Conservation (phyloP, 1,140 invertebrate species). For the Listronotus bonariensis region DNA sequence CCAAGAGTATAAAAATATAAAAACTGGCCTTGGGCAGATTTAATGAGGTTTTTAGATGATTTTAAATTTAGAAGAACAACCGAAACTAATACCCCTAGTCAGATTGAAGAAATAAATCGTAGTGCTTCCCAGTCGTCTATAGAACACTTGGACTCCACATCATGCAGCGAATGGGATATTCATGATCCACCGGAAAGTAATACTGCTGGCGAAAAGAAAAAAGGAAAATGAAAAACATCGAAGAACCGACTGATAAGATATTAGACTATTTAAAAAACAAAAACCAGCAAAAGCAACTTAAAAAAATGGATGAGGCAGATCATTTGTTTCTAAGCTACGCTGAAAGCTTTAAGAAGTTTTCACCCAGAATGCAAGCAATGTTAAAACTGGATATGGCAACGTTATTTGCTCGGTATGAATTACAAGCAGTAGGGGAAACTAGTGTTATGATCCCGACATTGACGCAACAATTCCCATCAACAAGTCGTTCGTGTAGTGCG, state of each 20-base stretch:
- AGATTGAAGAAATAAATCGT: constrained; percentile 11
- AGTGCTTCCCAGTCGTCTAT: not conserved
- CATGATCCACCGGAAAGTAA: constrained; percentile 10
- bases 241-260: not conserved
- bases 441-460: too few relatives aligned
- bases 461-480: too few relatives aligned
- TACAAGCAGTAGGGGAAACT: constrained; percentile 9
- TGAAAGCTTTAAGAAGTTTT: too few relatives aligned
- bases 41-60: constrained; percentile 5
- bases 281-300: too few relatives aligned
- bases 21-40: constrained; percentile 10
- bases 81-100: constrained; percentile 6
- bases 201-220: not conserved
- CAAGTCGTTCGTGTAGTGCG: too few relatives aligned
- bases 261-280: too few relatives aligned
- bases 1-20: constrained; percentile 11
- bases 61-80: constrained; percentile 7
- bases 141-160: not conserved
- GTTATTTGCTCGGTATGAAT: too few relatives aligned
- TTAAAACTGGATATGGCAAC: too few relatives aligned
- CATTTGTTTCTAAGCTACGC: too few relatives aligned
- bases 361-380: too few relatives aligned
- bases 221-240: constrained; percentile 4
- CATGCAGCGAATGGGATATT: constrained; percentile 8
- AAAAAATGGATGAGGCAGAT: too few relatives aligned